phyloP scores from a whole-genome alignment of 2,888 invertebrate genomes.

The Chaitophorus viminalis region DNA sequence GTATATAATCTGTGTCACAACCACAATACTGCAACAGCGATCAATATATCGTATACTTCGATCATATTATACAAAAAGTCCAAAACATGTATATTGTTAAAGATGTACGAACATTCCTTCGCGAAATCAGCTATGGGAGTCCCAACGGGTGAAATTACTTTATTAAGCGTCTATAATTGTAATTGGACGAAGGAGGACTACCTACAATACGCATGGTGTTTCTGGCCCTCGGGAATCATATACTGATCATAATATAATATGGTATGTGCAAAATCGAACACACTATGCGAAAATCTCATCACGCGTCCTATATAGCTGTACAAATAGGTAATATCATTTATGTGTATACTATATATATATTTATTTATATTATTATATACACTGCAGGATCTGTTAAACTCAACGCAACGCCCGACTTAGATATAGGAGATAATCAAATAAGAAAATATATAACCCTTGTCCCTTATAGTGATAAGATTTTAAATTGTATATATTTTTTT shows the following conservation, averaged over 20 bases:
- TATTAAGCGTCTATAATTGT: not conserved
- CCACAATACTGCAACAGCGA: not conserved
- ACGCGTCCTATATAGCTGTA: not conserved
- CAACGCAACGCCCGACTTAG: no score
- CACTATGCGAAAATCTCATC: not conserved
- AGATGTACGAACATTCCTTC: not conserved
- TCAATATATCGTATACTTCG: not conserved
- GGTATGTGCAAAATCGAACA: not conserved
- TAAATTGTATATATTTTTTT: no score
- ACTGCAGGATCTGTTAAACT: not conserved
- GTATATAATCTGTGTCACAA: not conserved
- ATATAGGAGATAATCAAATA: no score
- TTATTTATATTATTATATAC: not conserved
- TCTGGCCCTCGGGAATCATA: not conserved
- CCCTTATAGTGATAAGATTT: no score
- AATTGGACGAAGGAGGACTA: not conserved
- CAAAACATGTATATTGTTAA: not conserved
- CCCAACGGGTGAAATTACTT: constrained; percentile 9
- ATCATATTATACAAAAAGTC: not conserved
- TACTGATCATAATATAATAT: not conserved
- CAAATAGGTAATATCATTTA: not conserved
- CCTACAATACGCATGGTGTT: not conserved
- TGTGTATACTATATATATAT: not conserved
- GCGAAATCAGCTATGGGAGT: not conserved
- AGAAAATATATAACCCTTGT: no score